Conservation (phyloP, 2,797 vertebrate species). For the Sebastes nivosus region DNA sequence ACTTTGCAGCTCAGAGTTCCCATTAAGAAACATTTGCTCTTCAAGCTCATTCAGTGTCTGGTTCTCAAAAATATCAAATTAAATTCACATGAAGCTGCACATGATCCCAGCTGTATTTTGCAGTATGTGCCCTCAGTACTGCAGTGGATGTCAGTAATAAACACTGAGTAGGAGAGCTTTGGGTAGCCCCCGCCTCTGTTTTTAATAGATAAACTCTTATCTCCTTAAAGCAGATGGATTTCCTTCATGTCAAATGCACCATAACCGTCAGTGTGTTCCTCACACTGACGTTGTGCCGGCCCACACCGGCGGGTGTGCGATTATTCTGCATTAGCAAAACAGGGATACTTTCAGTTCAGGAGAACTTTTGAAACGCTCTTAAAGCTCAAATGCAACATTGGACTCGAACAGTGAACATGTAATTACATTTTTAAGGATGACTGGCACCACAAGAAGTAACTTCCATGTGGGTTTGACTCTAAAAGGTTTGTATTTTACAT, state of each 20-base stretch:
- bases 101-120: not conserved
- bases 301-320: not conserved
- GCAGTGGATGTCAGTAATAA: slow-evolving; percentile 4
- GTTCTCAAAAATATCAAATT: slow-evolving; percentile 1
- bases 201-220: slow-evolving; percentile 75
- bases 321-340: slow-evolving; percentile 22
- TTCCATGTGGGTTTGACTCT: slow-evolving; percentile 23
- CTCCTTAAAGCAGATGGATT: slow-evolving; percentile 68
- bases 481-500: slow-evolving; percentile 62
- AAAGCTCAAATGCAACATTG: not conserved
- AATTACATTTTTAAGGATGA: slow-evolving; percentile 41
- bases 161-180: not conserved
- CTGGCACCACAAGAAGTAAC: not conserved
- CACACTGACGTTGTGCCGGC: slow-evolving; percentile 6
- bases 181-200: slow-evolving; percentile 14
- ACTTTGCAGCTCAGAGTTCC: slow-evolving; percentile 8
- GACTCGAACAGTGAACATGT: not conserved
- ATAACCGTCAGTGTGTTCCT: not conserved
- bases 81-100: slow-evolving; percentile 1
- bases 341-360: not conserved
- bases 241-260: slow-evolving; percentile 30
- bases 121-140: not conserved
- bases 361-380: not conserved
- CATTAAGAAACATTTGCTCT: not conserved
- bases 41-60: not conserved